Evolutionary conservation across 2,797 vertebrate genomes (phyloP), one percentile per base, ranked within the genome.

Genomic region (Cyclura pinguis): DNA sequence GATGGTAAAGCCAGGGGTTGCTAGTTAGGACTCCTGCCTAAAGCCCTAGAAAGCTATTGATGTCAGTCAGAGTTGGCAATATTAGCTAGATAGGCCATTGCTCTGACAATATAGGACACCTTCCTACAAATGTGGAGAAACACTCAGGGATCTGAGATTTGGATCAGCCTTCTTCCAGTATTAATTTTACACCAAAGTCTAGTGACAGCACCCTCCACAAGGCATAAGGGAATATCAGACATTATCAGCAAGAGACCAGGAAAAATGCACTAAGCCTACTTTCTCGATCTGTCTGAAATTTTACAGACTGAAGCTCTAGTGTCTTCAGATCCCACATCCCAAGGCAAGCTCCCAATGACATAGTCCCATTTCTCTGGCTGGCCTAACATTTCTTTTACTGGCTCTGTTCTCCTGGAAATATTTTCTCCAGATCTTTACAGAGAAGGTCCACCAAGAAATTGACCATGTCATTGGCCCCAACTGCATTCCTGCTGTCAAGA

Each of bases 391-490:
- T 29, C 62, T 9, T 8, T 47, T 42, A 47, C 42, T 67, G 64
- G 64, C 50, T 67, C 42, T 67, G 64, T 27, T 67, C 64, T 67
- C 10, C 27, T 9, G 27, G 27, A 22, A 27, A 24, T 9, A 5
- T 24, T 29, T 14, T 67, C 6, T 78, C 42, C 6, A 24, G 24
- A 1, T 47, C 9, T 80, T 57, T 0, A 20, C 67, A 93, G 92
- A 84, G 14, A 85, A 77, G 50, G 10, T 93, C 29, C 88, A 85
- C 3, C 3, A 88, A 57, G 92, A 93, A 57, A 87, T 93, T 4
- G 90, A 89, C 24, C 13, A 6, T 0, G 57, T 85, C 20, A 55
- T 91, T 9, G 90, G 90, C 29, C 2, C 29, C 20, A 80, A 82
- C 10, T 67, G 85, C 4, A 1, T 6, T 7, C 85, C 92, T 4